Conservation (phyloP, 2,113 vertebrate genomes). For the Probosciger aterrimus region DNA sequence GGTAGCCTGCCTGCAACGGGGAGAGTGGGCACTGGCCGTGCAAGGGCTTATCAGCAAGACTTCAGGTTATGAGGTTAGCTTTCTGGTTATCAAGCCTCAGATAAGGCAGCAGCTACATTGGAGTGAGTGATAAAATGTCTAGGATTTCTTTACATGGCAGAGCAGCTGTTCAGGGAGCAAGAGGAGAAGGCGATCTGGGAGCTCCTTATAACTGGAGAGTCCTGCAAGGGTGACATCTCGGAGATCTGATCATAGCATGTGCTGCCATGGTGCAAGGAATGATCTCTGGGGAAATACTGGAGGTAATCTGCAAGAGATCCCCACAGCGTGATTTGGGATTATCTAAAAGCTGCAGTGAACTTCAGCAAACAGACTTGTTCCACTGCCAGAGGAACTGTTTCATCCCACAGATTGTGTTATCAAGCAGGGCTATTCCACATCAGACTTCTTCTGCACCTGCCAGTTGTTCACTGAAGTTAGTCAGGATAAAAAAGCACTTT, state of each 20-base stretch:
- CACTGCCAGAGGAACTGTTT: neutral
- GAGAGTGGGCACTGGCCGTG: neutral
- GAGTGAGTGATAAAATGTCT: neutral
- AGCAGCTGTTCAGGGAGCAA: neutral
- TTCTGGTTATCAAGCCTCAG: neutral
- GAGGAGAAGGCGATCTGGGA: neutral
- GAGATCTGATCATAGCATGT: neutral
- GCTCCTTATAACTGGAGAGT: rapidly evolving
- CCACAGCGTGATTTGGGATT: neutral
- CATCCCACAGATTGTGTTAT: neutral
- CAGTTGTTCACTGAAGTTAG: neutral
- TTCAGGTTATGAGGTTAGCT: neutral
- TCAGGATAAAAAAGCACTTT: neutral
- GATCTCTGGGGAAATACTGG: neutral
- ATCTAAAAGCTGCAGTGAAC: neutral
- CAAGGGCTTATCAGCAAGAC: neutral
- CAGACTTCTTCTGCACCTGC: neutral
- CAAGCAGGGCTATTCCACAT: neutral
- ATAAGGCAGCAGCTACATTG: neutral
- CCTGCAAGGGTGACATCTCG: neutral
- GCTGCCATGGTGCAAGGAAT: rapidly evolving
- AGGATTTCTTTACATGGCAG: neutral
- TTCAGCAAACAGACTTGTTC: neutral
- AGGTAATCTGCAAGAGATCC: neutral
- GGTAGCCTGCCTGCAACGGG: neutral